phyloP scores from a whole-genome alignment of 2,113 vertebrate genomes.

The Paramisgurnus dabryanus region DNA sequence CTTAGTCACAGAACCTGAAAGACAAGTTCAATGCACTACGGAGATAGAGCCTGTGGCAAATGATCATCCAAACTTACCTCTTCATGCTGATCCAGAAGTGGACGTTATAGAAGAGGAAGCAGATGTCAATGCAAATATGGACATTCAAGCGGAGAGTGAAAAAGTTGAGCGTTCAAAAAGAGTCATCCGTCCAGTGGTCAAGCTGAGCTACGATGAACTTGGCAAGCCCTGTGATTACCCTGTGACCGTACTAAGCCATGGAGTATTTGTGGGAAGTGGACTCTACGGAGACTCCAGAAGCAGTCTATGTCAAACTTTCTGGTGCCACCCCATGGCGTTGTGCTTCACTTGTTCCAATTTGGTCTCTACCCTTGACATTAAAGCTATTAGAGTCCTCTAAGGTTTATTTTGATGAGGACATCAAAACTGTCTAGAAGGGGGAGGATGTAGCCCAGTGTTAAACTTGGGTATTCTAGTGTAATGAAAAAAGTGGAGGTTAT shows the following conservation, averaged over 20 bases:
- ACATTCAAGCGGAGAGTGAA: background rate
- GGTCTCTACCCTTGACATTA: conserved; percentile 3
- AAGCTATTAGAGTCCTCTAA: conserved; percentile 11
- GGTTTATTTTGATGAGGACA: conserved; percentile 12
- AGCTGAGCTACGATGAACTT: background rate
- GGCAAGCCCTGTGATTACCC: background rate
- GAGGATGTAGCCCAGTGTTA: conserved; percentile 5
- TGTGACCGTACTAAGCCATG: background rate
- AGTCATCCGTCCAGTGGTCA: background rate
- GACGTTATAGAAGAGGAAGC: background rate
- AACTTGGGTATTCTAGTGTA: background rate
- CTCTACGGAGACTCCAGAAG: background rate
- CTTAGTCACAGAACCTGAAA: too few species aligned
- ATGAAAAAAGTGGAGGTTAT: background rate
- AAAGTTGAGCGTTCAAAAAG: background rate
- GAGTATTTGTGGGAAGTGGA: background rate
- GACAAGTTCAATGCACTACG: background rate
- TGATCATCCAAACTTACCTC: background rate
- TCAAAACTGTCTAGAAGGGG: background rate
- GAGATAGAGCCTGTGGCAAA: background rate
- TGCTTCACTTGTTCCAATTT: conserved; percentile 4
- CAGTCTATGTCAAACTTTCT: conserved; percentile 13
- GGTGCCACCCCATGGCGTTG: conserved; percentile 31
- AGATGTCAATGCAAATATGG: background rate
- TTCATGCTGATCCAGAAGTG: background rate